Evolutionary conservation across 2,113 vertebrate genomes (phyloP).

Genomic region (Cinclus mexicanus): DNA sequence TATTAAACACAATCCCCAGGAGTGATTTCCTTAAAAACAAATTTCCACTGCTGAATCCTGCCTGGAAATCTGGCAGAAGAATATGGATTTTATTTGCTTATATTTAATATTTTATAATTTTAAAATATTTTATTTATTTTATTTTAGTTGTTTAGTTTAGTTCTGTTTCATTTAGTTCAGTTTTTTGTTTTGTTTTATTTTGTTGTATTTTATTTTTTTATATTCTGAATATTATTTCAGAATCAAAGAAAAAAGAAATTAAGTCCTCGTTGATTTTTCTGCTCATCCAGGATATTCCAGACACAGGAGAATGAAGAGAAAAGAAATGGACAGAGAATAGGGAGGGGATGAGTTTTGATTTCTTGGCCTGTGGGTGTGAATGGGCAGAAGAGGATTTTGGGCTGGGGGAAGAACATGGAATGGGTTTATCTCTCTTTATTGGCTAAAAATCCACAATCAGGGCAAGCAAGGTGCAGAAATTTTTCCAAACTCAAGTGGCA

Average conservation of each 20-base stretch:
- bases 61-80: background rate
- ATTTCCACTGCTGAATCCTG: background rate
- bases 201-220: no score
- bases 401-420: background rate
- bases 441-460: background rate
- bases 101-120: no score
- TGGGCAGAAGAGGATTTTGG: background rate
- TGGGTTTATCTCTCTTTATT: background rate
- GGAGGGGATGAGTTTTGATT: background rate
- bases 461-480: background rate
- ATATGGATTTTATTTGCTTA: background rate
- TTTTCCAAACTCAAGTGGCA: background rate
- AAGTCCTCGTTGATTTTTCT: background rate
- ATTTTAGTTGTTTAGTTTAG: no score
- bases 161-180: no score
- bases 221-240: no score
- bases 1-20: background rate
- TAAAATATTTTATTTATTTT: no score
- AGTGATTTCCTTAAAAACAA: background rate
- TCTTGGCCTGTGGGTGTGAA: background rate
- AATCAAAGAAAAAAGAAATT: no score
- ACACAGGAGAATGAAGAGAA: background rate
- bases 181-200: no score
- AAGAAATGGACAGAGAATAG: background rate
- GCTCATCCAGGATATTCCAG: background rate